These are phyloP conservation scores for Anoplophora glabripennis DNA, from an alignment of 1,140 invertebrate species.

Conservation along the genomic window DNA sequence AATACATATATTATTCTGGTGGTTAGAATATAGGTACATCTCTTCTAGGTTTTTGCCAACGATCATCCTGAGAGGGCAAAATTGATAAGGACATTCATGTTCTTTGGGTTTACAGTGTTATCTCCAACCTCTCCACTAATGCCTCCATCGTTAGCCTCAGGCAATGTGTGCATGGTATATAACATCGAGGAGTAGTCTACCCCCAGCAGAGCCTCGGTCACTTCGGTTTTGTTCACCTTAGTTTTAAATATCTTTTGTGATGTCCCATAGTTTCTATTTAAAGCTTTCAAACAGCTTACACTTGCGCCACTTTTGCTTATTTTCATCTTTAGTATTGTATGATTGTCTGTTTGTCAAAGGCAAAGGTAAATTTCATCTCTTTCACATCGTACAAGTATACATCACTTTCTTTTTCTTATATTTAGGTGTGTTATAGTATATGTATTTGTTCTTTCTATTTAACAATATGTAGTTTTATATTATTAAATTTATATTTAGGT, in stretches of 20 bases:
- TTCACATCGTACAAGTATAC: too few relatives aligned
- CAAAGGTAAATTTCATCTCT: too few relatives aligned
- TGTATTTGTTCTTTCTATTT: too few relatives aligned
- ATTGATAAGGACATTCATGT: conserved; percentile 93
- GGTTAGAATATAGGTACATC: not conserved
- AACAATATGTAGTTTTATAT: conserved; percentile 5
- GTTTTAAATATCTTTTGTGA: too few relatives aligned
- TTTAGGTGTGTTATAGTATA: too few relatives aligned
- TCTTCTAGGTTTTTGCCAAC: conserved; percentile 42
- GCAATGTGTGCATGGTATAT: conserved; percentile 78
- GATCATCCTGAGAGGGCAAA: conserved; percentile 78
- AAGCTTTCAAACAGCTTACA: too few relatives aligned
- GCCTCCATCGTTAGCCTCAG: conserved; percentile 56
- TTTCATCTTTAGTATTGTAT: too few relatives aligned
- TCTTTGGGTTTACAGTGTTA: conserved; percentile 86
- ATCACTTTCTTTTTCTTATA: too few relatives aligned
- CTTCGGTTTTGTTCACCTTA: conserved; percentile 24
- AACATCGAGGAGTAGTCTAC: conserved; percentile 64
- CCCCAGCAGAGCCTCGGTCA: conserved; percentile 40
- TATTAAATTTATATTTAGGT: not conserved
- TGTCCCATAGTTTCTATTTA: too few relatives aligned
- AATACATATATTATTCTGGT: too few relatives aligned
- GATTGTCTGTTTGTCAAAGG: too few relatives aligned
- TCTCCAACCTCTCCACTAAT: conserved; percentile 77
- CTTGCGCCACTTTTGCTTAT: too few relatives aligned